A percentile compares a stretch with the other conserved stretches of the same genome.
Conservation (phyloP, 2,888 invertebrate genomes). For the Ornithoptera alexandrae region DNA sequence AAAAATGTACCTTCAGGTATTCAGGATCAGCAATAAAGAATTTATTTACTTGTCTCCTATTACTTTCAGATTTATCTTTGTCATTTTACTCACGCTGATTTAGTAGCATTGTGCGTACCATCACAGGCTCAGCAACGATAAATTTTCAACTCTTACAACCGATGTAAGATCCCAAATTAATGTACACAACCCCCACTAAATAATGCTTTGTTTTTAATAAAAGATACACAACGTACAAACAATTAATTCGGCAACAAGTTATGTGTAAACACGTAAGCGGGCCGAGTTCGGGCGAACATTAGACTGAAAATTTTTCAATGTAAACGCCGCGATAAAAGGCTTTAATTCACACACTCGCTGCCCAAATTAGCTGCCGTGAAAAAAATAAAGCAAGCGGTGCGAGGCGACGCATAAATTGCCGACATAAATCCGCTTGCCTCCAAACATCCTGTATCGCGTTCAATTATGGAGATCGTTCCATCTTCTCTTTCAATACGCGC, state of each 20-base stretch:
- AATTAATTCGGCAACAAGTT: constrained; percentile 28
- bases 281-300: constrained; percentile 18
- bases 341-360: constrained; percentile 33
- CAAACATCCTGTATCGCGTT: constrained; percentile 43
- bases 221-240: neutral
- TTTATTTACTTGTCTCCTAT: no score
- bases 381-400: constrained; percentile 37
- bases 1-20: no score
- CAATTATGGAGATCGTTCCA: constrained; percentile 45
- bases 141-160: no score
- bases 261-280: constrained; percentile 28
- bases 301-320: constrained; percentile 25
- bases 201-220: neutral
- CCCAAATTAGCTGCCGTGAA: constrained; percentile 37
- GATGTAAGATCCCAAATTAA: no score
- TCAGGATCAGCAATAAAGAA: no score
- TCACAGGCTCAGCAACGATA: no score
- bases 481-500: constrained; percentile 41
- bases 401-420: constrained; percentile 46
- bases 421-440: constrained; percentile 42
- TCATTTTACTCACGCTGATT: no score
- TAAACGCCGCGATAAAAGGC: constrained; percentile 28
- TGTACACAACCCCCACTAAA: no score
- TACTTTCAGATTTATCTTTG: no score
- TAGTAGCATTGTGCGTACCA: no score